Evolutionary conservation across 23 tunicate genomes (phyloP), one percentile per base, ranked within the genome.

Genomic region (Corella eumyota): DNA sequence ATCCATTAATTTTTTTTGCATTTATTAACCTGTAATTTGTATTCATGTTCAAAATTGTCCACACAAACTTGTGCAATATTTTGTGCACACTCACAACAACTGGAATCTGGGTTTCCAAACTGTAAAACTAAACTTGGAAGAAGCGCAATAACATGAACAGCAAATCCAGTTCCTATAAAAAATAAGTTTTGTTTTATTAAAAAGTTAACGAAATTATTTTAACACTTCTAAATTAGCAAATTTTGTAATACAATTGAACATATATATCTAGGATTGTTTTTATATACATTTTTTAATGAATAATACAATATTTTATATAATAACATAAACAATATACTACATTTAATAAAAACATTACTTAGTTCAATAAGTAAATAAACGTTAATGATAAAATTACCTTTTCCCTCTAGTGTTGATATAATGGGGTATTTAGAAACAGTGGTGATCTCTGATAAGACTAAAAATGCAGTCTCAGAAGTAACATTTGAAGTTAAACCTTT

Each of bases 41-140:
- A 56, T 67, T 84, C 29, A 25, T 69, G 69, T 54, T 67, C 61
- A 60, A 52, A 84, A 37, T 62, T 34, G 6, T 75, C 78, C 25
- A 75, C 77, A 45, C 94, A 84, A 7, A 84, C 78, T 58, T 74
- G 82, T 13, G 83, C 78, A 40, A 84, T 64, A 34, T 75, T 75
- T 50, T 84, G 78, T 0, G 94, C 94, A 45, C 74, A 66, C n/a
- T 74, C 81, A 32, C 73, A 84, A 49, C 94, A 84, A 24, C 30
- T 26, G 6, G 15, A 27, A 26, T 84, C 94, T 24, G 94, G 83
- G 17, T 70, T 71, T 21, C 36, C 57, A 48, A 84, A 84, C 34
- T 67, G 29, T 40, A 62, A 64, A 3, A 75, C 71, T 22, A 84
- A 54, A 30, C 56, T 55, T 1, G 94, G 94, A 31, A 84, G 78